Evolutionary conservation across 1,140 invertebrate species (phyloP).

Genomic region (Cyphomyrmex costatus): DNA sequence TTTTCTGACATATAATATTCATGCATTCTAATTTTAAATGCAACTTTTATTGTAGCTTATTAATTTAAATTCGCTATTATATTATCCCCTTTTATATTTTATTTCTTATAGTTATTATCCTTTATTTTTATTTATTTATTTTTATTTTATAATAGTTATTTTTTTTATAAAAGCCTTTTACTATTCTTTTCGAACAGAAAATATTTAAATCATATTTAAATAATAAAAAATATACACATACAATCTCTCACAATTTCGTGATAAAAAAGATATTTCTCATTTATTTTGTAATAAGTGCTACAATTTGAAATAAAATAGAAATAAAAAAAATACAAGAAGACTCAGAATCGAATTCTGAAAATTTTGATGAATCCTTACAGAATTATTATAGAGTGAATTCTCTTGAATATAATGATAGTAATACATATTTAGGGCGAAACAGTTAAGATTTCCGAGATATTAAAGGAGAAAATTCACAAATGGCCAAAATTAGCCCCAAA

Average conservation of each 20-base stretch:
- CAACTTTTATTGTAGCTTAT: neutral
- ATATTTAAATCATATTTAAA: neutral
- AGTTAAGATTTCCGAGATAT: no score
- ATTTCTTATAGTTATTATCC: neutral
- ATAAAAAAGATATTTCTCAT: neutral
- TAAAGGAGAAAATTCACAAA: no score
- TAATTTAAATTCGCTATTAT: slow-evolving; percentile 2
- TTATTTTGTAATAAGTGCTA: neutral
- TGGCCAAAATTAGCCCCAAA: no score
- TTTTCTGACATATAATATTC: neutral
- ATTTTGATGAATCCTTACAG: no score
- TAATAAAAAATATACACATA: slow-evolving; percentile 1
- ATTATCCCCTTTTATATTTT: neutral
- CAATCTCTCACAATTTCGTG: neutral
- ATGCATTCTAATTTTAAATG: neutral
- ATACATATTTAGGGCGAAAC: no score
- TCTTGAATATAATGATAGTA: no score
- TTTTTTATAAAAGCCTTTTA: neutral
- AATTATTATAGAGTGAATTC: no score
- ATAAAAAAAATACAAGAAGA: no score
- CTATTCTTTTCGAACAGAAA: neutral
- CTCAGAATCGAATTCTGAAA: no score
- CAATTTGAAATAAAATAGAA: neutral
- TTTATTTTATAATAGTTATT: neutral
- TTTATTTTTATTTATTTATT: neutral